phyloP scores from a whole-genome alignment of 2,888 invertebrate genomes.

The Himalopsyche kuldschensis region DNA sequence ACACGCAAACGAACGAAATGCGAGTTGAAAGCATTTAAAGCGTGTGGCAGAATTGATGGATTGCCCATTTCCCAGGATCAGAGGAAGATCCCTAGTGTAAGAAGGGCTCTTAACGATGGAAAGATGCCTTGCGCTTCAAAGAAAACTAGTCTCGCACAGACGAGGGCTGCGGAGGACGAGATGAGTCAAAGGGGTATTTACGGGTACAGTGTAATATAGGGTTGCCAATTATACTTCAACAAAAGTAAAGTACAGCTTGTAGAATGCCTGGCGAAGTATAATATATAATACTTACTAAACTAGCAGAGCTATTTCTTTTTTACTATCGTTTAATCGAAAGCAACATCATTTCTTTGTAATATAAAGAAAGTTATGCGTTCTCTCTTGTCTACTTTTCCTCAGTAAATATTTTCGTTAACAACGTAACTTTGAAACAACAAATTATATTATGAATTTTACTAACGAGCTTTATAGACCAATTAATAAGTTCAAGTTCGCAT shows the following conservation, averaged over 20 bases:
- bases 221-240: neutral
- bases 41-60: slow-evolving; percentile 30
- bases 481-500: too few relatives aligned
- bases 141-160: neutral
- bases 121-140: neutral
- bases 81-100: neutral
- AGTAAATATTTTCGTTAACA: too few relatives aligned
- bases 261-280: too few relatives aligned
- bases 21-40: slow-evolving; percentile 24
- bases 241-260: neutral
- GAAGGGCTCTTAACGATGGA: neutral
- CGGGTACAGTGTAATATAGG: neutral
- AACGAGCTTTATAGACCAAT: too few relatives aligned
- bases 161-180: neutral
- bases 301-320: too few relatives aligned
- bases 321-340: too few relatives aligned
- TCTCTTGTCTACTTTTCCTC: too few relatives aligned
- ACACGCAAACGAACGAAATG: slow-evolving; percentile 1
- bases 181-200: neutral
- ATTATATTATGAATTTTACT: too few relatives aligned
- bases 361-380: too few relatives aligned
- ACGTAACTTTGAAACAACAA: too few relatives aligned
- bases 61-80: slow-evolving; percentile 5
- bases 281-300: too few relatives aligned
- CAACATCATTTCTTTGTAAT: too few relatives aligned